Conservation (phyloP, 2,797 vertebrate genomes). For the Mormyrops boulengeri region DNA sequence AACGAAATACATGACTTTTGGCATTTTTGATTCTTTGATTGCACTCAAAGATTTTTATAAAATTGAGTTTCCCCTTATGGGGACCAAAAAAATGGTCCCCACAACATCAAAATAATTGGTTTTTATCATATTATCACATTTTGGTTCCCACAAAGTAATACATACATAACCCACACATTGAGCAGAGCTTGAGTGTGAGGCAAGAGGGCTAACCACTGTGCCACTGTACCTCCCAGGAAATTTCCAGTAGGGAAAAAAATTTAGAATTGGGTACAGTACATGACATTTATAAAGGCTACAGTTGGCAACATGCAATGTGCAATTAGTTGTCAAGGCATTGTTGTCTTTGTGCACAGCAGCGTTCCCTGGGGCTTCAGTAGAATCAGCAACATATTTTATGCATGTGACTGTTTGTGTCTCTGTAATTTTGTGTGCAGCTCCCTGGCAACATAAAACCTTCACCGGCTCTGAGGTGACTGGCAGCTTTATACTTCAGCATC, state of each 20-base stretch:
- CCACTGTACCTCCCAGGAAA: neutral
- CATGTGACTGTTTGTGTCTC: slow-evolving; percentile 36
- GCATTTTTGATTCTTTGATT: too few relatives aligned
- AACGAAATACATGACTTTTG: too few relatives aligned
- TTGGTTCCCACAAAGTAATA: too few relatives aligned
- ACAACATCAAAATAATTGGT: too few relatives aligned
- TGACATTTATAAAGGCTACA: neutral
- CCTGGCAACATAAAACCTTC: slow-evolving; percentile 46
- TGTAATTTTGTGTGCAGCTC: slow-evolving; percentile 48
- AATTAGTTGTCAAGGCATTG: slow-evolving; percentile 24
- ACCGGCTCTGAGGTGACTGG: slow-evolving; percentile 41
- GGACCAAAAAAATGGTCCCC: too few relatives aligned
- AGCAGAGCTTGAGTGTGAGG: neutral
- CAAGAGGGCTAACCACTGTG: neutral
- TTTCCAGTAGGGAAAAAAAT: neutral
- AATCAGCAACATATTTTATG: slow-evolving; percentile 39
- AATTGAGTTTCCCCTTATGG: too few relatives aligned
- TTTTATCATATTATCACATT: too few relatives aligned
- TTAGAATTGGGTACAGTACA: neutral
- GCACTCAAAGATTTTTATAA: too few relatives aligned
- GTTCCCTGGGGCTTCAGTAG: slow-evolving; percentile 32
- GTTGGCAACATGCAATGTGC: slow-evolving; percentile 16
- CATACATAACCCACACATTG: too few relatives aligned
- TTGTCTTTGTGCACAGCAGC: slow-evolving; percentile 10
- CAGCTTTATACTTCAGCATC: slow-evolving; percentile 48